Conservation (phyloP, 53 echinoderm and acorn worm species). For the Temnopleurus reevesii region DNA sequence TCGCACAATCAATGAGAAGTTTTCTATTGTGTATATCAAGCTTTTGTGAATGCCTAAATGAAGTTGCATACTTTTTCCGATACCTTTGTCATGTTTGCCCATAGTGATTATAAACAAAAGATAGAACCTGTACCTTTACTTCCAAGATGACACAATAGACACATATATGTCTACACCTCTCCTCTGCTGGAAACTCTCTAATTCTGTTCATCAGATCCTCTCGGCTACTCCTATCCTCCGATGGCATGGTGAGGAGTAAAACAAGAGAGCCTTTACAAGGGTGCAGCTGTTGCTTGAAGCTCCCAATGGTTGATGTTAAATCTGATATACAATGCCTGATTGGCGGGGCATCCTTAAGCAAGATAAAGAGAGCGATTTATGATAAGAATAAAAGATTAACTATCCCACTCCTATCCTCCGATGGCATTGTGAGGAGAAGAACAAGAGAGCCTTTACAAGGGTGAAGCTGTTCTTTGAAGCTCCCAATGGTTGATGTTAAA, state of each 20-base stretch:
- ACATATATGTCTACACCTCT: constrained; percentile 6
- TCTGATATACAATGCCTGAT: neutral
- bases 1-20: too few species aligned
- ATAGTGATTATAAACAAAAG: too few species aligned
- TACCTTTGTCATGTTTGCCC: too few species aligned
- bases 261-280: neutral
- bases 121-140: neutral
- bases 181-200: neutral
- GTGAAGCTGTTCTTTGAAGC: neutral
- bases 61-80: too few species aligned
- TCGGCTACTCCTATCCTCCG: neutral
- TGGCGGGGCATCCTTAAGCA: neutral
- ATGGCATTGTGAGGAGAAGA: constrained; percentile 18
- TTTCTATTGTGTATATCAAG: too few species aligned
- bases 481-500: neutral
- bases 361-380: neutral
- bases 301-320: neutral
- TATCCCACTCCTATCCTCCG: neutral
- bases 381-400: too few species aligned
- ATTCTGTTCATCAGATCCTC: neutral
- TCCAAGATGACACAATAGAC: constrained; percentile 53
- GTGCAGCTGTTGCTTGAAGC: neutral
- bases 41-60: too few species aligned
- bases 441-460: neutral
- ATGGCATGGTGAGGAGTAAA: constrained; percentile 20